phyloP scores from a whole-genome alignment of 2,888 invertebrate genomes.

The Thecophora atra region DNA sequence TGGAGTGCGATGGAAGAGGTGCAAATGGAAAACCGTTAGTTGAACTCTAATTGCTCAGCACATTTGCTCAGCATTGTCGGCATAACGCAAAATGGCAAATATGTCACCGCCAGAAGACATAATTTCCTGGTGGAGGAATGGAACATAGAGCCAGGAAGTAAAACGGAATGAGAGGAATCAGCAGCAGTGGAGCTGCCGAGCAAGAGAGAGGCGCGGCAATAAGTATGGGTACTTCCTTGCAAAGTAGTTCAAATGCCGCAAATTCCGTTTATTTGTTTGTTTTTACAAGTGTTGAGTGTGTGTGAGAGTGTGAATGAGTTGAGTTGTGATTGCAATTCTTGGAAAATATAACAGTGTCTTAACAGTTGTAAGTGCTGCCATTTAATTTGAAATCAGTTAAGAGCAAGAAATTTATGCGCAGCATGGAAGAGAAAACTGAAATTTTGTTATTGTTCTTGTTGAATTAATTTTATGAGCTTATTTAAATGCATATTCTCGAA shows the following conservation, averaged over 20 bases:
- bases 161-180: neutral
- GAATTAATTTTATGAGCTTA: slow-evolving; percentile 37
- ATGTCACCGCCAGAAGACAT: slow-evolving; percentile 37
- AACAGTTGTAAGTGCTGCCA: slow-evolving; percentile 26
- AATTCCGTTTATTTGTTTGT: slow-evolving; percentile 36
- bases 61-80: slow-evolving; percentile 31
- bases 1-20: slow-evolving; percentile 7
- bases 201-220: neutral
- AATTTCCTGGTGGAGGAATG: neutral
- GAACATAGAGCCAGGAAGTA: too few species aligned
- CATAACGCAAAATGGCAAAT: slow-evolving; percentile 37
- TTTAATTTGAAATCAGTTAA: slow-evolving; percentile 37
- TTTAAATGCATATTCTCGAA: neutral
- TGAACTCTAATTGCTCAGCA: slow-evolving; percentile 34
- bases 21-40: slow-evolving; percentile 32
- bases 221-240: neutral
- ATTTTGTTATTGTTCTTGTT: slow-evolving; percentile 16
- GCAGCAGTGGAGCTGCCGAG: neutral
- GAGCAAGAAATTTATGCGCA: slow-evolving; percentile 29
- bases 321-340: slow-evolving; percentile 8
- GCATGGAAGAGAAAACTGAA: slow-evolving; percentile 15
- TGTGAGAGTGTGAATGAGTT: slow-evolving; percentile 4
- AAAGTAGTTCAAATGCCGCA: slow-evolving; percentile 30
- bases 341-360: neutral
- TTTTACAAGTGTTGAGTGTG: slow-evolving; percentile 35